Conservation (phyloP, 1,140 invertebrate species). For the Drosophila parvula region DNA sequence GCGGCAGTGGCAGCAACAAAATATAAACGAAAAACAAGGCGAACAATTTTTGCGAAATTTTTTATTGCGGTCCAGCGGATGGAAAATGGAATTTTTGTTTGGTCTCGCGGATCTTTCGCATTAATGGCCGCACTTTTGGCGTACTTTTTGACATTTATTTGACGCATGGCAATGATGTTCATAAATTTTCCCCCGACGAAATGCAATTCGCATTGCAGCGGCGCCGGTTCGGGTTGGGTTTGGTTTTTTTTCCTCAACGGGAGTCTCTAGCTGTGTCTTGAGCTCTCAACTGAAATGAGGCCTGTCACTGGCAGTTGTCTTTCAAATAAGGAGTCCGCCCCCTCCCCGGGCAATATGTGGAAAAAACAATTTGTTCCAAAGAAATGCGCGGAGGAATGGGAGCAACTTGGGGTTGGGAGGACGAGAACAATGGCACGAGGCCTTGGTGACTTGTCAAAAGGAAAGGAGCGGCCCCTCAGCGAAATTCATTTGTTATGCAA, state of each 20-base stretch:
- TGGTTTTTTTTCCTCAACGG: not conserved
- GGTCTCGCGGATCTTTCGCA: constrained; percentile 40
- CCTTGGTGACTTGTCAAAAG: constrained; percentile 70
- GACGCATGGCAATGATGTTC: constrained; percentile 69
- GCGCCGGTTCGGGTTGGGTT: not conserved
- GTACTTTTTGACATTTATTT: constrained; percentile 78
- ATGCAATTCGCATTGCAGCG: constrained; percentile 45
- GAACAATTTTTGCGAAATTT: constrained; percentile 56
- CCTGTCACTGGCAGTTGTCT: constrained; percentile 71
- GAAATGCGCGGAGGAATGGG: constrained; percentile 27
- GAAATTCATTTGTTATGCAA: constrained; percentile 80
- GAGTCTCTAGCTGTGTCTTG: constrained; percentile 41
- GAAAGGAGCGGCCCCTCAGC: constrained; percentile 44
- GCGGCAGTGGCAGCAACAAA: not conserved
- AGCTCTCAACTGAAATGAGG: constrained; percentile 36
- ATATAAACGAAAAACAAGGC: constrained; percentile 12
- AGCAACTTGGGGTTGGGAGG: constrained; percentile 16
- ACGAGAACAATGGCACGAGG: constrained; percentile 63
- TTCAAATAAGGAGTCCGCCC: constrained; percentile 47
- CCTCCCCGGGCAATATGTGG: constrained; percentile 53
- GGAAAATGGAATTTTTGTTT: constrained; percentile 37
- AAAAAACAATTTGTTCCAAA: constrained; percentile 71
- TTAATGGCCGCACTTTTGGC: constrained; percentile 62
- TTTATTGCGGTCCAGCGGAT: constrained; percentile 54
- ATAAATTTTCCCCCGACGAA: constrained; percentile 61